Evolutionary conservation across 1,140 invertebrate genomes (phyloP), one percentile per base, ranked within the genome.

Genomic region (Lerema accius): DNA sequence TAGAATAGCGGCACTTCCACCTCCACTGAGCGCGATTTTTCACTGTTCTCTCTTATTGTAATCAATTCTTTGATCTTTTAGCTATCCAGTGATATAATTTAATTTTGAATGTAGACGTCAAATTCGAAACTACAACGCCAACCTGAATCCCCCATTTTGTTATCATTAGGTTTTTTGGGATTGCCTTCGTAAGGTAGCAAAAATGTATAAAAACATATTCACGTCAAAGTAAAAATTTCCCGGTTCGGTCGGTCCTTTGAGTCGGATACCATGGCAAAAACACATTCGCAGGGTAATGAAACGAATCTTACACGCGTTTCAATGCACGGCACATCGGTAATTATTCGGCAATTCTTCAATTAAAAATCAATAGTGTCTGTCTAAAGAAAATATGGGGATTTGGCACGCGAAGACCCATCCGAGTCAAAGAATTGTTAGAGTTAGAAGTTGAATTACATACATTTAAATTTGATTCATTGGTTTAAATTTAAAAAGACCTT

Each of bases 291-390:
- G 71, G 32, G 48, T 66, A 60, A 73, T 67, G 69, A 73, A 76
- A 65, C 58, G 37, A 67, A 80, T 79, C 65, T 46, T 71, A n/a
- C 55, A 78, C 73, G 78, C 71, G 78, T 69, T 73, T 37, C 16
- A 55, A 63, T 45, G 56, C 62, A 70, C 63, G 55, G 62, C 66
- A 59, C 60, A 63, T 61, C 50, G 56, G 45, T 51, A 39, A 67
- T 66, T 73, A 67, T 67, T 58, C 19, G 48, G 68, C 67, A 69
- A 75, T 78, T 73, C 43, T 71, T 76, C 78, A 71, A 82, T 86
- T 86, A 81, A 76, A 77, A 65, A 84, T 77, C 79, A 84, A 80
- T 83, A 72, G 65, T 80, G 59, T 63, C 71, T 74, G 63, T 63
- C 65, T 68, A 73, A 69, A 50, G 67, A 73, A 74, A 74, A 74